Percentiles rank a stretch among this genome's conserved stretches.
These are phyloP conservation scores for Vulpes vulpes DNA, from an alignment of 2,113 vertebrate genomes.

Conservation along the genomic window DNA sequence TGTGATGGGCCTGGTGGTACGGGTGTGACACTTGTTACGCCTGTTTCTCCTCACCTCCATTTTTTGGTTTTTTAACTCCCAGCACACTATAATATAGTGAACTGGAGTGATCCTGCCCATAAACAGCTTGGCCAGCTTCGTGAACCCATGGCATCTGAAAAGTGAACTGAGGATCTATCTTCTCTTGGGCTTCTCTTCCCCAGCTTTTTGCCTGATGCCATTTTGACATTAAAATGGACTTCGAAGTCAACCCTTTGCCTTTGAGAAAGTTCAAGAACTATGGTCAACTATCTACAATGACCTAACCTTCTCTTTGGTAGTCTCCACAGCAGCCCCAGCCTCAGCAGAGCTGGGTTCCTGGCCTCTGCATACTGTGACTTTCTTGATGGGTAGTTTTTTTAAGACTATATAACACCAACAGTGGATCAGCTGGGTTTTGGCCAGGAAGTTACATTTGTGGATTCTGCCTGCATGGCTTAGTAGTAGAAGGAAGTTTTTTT, in stretches of 20 bases:
- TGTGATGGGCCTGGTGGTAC: constrained; percentile 42
- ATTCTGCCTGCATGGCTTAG: constrained; percentile 83
- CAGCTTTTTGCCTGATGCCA: constrained; percentile 68
- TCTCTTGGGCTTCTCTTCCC: constrained; percentile 51
- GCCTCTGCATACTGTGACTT: constrained; percentile 70
- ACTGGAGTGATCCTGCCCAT: constrained; percentile 62
- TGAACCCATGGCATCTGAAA: constrained; percentile 39
- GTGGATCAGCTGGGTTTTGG: constrained; percentile 71
- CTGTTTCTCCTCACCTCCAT: not conserved
- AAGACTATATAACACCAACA: constrained; percentile 50
- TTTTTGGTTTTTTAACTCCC: constrained; percentile 23
- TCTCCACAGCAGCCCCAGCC: constrained; percentile 63
- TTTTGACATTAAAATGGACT: constrained; percentile 67
- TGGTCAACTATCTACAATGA: constrained; percentile 32
- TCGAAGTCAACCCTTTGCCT: constrained; percentile 65
- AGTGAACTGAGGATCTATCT: constrained; percentile 23
- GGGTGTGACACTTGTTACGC: constrained; percentile 38
- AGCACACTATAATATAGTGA: constrained; percentile 78
- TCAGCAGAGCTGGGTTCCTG: constrained; percentile 62
- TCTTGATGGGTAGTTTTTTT: constrained; percentile 57
- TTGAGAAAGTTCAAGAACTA: constrained; percentile 77
- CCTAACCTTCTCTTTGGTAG: constrained; percentile 55
- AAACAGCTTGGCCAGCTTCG: constrained; percentile 60
- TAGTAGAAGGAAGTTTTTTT: constrained; percentile 74
- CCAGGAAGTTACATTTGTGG: constrained; percentile 80